Base-by-base conservation (phyloP, 2,113 vertebrate species). In the Dryoscopus gambensis region DNA sequence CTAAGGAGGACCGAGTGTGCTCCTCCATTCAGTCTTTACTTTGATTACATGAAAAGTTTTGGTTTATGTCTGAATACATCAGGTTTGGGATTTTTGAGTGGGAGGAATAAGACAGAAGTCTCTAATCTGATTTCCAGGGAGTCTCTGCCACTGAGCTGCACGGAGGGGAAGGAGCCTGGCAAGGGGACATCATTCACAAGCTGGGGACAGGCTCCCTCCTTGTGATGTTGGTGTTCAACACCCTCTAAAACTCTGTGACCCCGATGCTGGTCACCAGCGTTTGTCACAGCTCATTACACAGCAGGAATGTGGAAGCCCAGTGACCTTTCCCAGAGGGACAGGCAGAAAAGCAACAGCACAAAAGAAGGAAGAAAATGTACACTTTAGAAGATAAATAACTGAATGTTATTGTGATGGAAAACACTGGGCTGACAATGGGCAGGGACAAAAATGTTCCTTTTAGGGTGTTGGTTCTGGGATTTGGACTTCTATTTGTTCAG, bases 251-350 rank as follows among this genome's bases (percentile, higher is more conserved):
- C 73, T 65, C 79, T 84, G 50, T 89, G 89, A 95, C 91, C 87
- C 78, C 25, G 0, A 53, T 1, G 1, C 69, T 87, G 78, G 91
- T 69, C 87, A 83, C 44, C 76, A 60, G 79, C 0, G 2, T 92
- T 97, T 92, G 90, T 94, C 87, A 68, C 94, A 95, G 91, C 95
- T 95, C 93, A 93, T 95, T 96, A 87, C 56, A 30, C 84, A 56
- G 65, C 74, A 82, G 93, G 93, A 95, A 96, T 77, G 94, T 96
- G 77, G 93, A 96, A 93, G 81, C 94, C 67, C 65, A 53, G 70
- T 96, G 95, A 96, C 95, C 94, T 96, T 95, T 97, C 91, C 91
- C 94, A 95, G 57, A 49, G 78, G 87, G 89, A 93, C 77, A 69
- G 70, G 62, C 84, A 95, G 89, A 95, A 96, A 97, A 93, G 84